Evolutionary conservation across 2,888 invertebrate genomes (phyloP).

Genomic region (Apamea crenata): DNA sequence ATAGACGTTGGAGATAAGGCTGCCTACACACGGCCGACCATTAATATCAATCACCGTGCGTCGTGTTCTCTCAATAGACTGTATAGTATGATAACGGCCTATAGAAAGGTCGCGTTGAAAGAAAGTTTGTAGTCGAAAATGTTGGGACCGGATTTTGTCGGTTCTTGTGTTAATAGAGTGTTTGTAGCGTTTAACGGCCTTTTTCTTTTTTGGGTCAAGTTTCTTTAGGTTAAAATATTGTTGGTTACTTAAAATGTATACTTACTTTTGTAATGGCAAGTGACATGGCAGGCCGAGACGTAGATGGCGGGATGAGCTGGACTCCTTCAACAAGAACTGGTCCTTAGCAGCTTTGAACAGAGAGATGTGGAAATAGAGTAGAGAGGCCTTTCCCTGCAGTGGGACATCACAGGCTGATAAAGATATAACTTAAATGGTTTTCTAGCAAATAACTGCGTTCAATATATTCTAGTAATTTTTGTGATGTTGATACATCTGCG

Average conservation of each 20-base stretch:
- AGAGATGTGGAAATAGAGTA: background rate
- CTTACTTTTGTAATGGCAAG: background rate
- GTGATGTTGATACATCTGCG: too few relatives aligned
- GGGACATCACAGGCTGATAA: too few relatives aligned
- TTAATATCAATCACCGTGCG: slow-evolving; percentile 87
- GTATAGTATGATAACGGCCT: slow-evolving; percentile 82
- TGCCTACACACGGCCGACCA: slow-evolving; percentile 73
- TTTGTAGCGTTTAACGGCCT: slow-evolving; percentile 2
- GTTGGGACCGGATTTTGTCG: slow-evolving; percentile 43
- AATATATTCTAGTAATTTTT: background rate
- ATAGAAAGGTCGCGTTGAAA: slow-evolving; percentile 75
- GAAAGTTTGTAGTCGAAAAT: slow-evolving; percentile 63
- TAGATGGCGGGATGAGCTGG: background rate
- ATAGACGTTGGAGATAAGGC: slow-evolving; percentile 83
- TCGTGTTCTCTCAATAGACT: slow-evolving; percentile 70
- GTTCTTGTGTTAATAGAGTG: slow-evolving; percentile 47
- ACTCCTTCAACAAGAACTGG: background rate
- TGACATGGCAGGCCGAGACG: background rate
- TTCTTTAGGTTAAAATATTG: too few relatives aligned
- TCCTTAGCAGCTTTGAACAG: background rate
- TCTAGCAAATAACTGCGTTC: background rate
- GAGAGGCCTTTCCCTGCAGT: too few relatives aligned
- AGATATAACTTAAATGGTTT: background rate
- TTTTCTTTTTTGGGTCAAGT: background rate
- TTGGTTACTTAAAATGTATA: background rate